phyloP scores from a whole-genome alignment of 1,140 invertebrate species.

The Leptopilina clavipes region DNA sequence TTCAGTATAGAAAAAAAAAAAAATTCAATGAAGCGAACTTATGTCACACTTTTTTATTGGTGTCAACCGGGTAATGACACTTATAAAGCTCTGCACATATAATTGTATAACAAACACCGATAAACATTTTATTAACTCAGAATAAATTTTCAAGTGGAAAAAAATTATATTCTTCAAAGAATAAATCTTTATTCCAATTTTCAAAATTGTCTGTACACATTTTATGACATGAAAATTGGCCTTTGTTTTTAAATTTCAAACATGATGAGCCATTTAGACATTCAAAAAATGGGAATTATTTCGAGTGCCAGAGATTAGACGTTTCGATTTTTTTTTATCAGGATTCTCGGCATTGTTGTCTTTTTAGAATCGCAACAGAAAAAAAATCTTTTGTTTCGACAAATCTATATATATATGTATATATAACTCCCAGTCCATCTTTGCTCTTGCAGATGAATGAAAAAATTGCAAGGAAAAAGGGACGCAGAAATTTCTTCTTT shows the following conservation, averaged over 20 bases:
- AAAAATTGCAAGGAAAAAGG: not conserved
- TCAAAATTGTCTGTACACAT: too few species aligned
- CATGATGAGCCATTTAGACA: too few species aligned
- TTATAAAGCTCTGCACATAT: not conserved
- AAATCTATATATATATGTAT: not conserved
- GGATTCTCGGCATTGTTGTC: not conserved
- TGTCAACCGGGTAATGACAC: constrained; percentile 13
- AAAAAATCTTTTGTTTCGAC: not conserved
- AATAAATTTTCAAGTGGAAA: not conserved
- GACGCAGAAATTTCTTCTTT: not conserved
- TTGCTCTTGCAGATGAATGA: constrained; percentile 14
- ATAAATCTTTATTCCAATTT: too few species aligned
- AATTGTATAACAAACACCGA: not conserved
- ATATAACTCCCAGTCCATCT: not conserved
- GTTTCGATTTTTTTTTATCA: constrained; percentile 35
- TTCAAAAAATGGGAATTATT: constrained; percentile 45
- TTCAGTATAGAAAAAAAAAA: constrained; percentile 3
- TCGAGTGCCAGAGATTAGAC: constrained; percentile 37
- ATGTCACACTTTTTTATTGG: constrained; percentile 34
- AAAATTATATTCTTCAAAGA: too few species aligned
- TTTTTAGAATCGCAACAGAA: constrained; percentile 1
- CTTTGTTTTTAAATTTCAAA: too few species aligned
- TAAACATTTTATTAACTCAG: not conserved
- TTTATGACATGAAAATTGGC: too few species aligned
- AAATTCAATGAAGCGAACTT: constrained; percentile 30